Conservation (phyloP, 2,888 invertebrate genomes). For the Drosophila borealis region DNA sequence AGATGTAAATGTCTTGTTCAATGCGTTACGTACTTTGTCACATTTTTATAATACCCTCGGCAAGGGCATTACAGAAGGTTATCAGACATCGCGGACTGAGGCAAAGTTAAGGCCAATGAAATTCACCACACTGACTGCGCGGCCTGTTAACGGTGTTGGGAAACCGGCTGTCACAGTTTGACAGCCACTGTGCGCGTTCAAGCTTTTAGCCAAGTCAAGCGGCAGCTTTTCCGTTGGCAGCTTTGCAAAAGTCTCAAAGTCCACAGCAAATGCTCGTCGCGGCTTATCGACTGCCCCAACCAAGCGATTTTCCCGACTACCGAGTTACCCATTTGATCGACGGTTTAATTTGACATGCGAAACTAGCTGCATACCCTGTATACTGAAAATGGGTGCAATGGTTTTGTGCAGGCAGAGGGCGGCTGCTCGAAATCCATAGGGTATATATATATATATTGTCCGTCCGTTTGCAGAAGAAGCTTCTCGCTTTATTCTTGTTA, state of each 20-base stretch:
- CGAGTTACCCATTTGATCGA: neutral
- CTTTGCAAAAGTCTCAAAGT: slow-evolving; percentile 3
- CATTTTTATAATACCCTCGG: neutral
- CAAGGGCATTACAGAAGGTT: slow-evolving; percentile 14
- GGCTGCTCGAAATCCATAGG: no score
- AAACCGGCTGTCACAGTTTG: slow-evolving; percentile 39
- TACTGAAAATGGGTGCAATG: no score
- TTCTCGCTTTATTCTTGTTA: no score
- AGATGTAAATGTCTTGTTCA: no score
- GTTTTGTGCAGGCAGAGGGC: no score
- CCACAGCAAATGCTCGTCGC: neutral
- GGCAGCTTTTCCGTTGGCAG: slow-evolving; percentile 5
- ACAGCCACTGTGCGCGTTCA: slow-evolving; percentile 6
- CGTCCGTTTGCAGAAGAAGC: no score
- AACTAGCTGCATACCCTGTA: no score
- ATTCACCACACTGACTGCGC: slow-evolving; percentile 25
- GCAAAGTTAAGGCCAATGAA: slow-evolving; percentile 40
- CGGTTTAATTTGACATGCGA: neutral
- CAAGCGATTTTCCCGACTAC: no score
- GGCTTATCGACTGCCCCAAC: neutral
- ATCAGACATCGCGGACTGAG: slow-evolving; percentile 27
- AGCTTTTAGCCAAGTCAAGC: slow-evolving; percentile 65
- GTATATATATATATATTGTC: no score
- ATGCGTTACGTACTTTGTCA: neutral
- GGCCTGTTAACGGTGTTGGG: slow-evolving; percentile 37